These are phyloP conservation scores for Acleris sparsana DNA, from an alignment of 2,888 invertebrate genomes.

Conservation along the genomic window DNA sequence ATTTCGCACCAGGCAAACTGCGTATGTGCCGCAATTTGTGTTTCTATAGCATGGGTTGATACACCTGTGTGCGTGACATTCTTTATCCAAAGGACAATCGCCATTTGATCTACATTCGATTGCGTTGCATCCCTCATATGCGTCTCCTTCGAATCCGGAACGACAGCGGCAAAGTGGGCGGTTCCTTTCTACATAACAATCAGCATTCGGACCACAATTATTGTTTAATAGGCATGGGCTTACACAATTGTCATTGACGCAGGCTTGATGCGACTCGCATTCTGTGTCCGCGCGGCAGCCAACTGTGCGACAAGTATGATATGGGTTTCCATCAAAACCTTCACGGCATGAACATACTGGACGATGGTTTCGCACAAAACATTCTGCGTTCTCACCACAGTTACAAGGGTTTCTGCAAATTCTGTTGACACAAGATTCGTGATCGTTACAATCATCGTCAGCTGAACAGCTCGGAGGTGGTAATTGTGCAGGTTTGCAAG, in stretches of 20 bases:
- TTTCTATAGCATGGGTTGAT: slow-evolving; percentile 91
- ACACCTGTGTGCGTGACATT: slow-evolving; percentile 94
- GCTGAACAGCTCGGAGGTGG: slow-evolving; percentile 90
- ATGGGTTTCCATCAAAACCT: slow-evolving; percentile 94
- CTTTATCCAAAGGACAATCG: slow-evolving; percentile 93
- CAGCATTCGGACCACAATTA: slow-evolving; percentile 92
- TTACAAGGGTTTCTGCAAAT: slow-evolving; percentile 94
- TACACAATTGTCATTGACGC: slow-evolving; percentile 92
- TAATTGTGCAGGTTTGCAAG: slow-evolving; percentile 88
- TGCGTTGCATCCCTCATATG: slow-evolving; percentile 88
- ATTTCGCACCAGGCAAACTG: slow-evolving; percentile 91
- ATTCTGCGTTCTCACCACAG: slow-evolving; percentile 93
- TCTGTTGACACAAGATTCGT: slow-evolving; percentile 93
- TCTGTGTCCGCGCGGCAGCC: slow-evolving; percentile 93
- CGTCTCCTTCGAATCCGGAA: slow-evolving; percentile 91
- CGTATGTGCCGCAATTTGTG: slow-evolving; percentile 89
- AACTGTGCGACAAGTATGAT: slow-evolving; percentile 89
- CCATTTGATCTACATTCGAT: slow-evolving; percentile 94
- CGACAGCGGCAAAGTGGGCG: slow-evolving; percentile 91
- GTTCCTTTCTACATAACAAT: slow-evolving; percentile 90
- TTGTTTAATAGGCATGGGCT: slow-evolving; percentile 92
- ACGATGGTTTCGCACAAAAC: slow-evolving; percentile 91
- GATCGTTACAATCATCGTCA: slow-evolving; percentile 90
- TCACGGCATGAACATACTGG: slow-evolving; percentile 93
- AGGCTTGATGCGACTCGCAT: slow-evolving; percentile 92